phyloP scores from a whole-genome alignment of 2,888 invertebrate genomes.

The Reticulitermes lucifugus region DNA sequence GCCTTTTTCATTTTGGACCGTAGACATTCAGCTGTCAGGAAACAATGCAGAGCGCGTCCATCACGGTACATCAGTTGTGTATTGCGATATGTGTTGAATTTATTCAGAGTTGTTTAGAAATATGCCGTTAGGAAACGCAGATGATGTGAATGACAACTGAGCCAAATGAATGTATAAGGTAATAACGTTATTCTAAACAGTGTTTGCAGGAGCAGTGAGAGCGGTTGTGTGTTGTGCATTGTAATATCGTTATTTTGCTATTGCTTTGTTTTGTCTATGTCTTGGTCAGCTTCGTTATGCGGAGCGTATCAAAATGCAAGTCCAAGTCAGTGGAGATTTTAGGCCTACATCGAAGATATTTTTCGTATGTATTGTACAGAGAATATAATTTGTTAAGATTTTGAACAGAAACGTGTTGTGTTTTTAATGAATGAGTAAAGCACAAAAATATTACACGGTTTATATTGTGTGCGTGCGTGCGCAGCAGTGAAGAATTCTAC shows the following conservation, averaged over 20 bases:
- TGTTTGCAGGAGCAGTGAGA: background rate
- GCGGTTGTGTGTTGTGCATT: background rate
- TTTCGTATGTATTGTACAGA: conserved; percentile 1
- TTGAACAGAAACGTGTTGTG: background rate
- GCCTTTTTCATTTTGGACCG: no score
- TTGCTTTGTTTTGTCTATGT: background rate
- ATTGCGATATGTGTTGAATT: no score
- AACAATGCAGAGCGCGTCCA: no score
- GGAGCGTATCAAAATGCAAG: background rate
- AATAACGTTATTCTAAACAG: background rate
- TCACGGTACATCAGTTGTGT: no score
- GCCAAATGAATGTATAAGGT: background rate
- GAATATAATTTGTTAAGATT: conserved; percentile 16
- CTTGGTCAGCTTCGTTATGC: background rate
- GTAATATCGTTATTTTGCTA: background rate
- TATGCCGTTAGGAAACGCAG: background rate
- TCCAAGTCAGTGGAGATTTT: background rate
- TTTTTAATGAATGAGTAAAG: background rate
- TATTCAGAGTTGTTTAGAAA: no score
- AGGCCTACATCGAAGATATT: conserved; percentile 7
- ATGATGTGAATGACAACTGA: background rate
- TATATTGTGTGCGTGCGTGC: background rate
- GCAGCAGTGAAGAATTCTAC: background rate
- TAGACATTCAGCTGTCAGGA: no score
- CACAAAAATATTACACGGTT: background rate